Conservation (phyloP, 2,888 invertebrate species). For the Hymenopus coronatus region DNA sequence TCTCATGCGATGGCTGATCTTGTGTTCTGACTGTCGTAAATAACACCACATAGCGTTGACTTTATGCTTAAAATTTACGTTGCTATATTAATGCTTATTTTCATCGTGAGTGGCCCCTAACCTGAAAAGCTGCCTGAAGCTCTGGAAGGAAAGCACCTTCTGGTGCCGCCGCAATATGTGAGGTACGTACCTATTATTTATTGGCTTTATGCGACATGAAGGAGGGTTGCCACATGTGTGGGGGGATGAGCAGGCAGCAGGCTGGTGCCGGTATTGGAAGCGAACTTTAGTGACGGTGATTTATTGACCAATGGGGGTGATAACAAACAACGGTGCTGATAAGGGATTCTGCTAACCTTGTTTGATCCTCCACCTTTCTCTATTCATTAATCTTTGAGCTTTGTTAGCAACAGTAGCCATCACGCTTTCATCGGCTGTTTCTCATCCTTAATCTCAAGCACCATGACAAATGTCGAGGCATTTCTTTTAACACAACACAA, state of each 20-base stretch:
- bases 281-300: slow-evolving; percentile 2
- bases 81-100: too few relatives aligned
- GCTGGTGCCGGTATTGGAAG: background rate
- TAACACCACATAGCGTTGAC: too few relatives aligned
- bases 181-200: background rate
- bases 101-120: too few relatives aligned
- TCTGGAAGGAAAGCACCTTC: background rate
- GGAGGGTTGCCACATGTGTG: background rate
- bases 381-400: background rate
- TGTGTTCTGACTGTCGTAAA: too few relatives aligned
- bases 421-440: too few relatives aligned
- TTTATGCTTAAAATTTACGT: too few relatives aligned
- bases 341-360: background rate
- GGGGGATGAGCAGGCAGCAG: background rate
- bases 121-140: too few relatives aligned
- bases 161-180: background rate
- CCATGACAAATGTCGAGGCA: too few relatives aligned
- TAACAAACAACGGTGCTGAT: slow-evolving; percentile 7
- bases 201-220: background rate
- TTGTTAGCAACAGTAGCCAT: background rate
- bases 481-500: too few relatives aligned
- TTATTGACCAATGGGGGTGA: slow-evolving; percentile 9
- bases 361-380: background rate
- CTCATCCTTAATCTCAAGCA: too few relatives aligned
- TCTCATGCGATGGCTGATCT: too few relatives aligned